Percentiles rank a stretch among this genome's conserved stretches.
These are phyloP conservation scores for Choristoneura fumiferana DNA, from an alignment of 1,140 invertebrate species.

Conservation along the genomic window DNA sequence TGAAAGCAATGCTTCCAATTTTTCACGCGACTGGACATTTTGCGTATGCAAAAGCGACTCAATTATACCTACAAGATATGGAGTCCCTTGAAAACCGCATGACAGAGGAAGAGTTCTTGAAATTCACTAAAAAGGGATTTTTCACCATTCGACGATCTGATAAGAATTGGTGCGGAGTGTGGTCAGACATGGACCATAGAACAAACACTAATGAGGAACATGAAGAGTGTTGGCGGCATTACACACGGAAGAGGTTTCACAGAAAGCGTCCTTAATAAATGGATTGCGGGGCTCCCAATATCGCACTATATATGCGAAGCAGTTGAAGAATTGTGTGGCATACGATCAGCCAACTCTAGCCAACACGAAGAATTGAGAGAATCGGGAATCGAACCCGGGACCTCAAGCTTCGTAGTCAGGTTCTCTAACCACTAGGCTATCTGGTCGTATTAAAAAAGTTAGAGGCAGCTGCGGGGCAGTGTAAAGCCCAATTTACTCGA, in stretches of 20 bases:
- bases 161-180: constrained; percentile 53
- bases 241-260: not conserved
- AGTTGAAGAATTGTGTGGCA: not conserved
- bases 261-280: not conserved
- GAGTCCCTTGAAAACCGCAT: too few species aligned
- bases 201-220: constrained; percentile 38
- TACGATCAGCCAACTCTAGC: not conserved
- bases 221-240: not conserved
- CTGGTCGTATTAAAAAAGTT: too few species aligned
- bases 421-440: too few species aligned
- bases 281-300: not conserved
- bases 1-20: too few species aligned
- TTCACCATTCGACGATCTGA: not conserved
- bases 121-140: constrained; percentile 1
- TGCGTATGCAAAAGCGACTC: too few species aligned
- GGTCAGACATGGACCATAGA: constrained; percentile 58
- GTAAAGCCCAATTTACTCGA: too few species aligned
- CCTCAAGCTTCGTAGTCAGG: too few species aligned
- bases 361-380: not conserved
- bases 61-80: too few species aligned
- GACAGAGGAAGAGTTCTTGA: too few species aligned
- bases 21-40: too few species aligned
- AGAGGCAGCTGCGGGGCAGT: too few species aligned
- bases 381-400: too few species aligned
- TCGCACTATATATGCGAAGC: not conserved